Evolutionary conservation across 2,113 vertebrate species (phyloP), one percentile per base, ranked within the genome.

Genomic region (Promerops cafer): DNA sequence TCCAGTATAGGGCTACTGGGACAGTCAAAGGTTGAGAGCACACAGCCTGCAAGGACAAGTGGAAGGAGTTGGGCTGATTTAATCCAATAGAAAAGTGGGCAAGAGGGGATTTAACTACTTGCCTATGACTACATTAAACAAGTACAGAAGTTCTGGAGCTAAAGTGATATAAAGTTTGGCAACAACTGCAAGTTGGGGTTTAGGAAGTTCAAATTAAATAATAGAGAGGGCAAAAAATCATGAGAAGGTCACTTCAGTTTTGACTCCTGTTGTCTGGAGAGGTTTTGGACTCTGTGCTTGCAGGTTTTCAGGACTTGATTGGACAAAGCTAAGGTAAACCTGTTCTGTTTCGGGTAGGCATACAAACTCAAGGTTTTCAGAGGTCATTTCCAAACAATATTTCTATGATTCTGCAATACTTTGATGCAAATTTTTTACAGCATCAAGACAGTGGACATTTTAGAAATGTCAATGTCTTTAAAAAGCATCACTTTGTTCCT

Each of bases 151-250:
- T 63, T 72, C 21, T 9, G 13, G 63, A 83, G 10, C 19, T 65
- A 53, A 83, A 56, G 49, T 16, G 21, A 42, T 49, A 42, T 4
- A 35, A 63, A 49, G 4, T 69, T 18, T 30, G n/a, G 12, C 26
- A 83, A 40, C 22, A 33, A 53, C 9, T 4, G n/a, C 16, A 77
- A 44, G 11, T 0, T 65, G 15, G 49, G 19, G 10, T 40, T 90
- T 49, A 83, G 28, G 11, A 92, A 76, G 15, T 50, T 82, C 30
- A 82, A 61, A 66, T 2, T 42, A 40, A 88, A 72, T 75, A 72
- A 22, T 4, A 52, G 18, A 19, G 13, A 4, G 11, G 13, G 5
- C 2, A 1, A 2, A 4, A 40, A 16, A 16, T 40, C 0, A 49
- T 1, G 3, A 37, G 17, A 52, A 88, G 28, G 23, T 44, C 13